These are phyloP conservation scores for Carterocephalus palaemon DNA, from an alignment of 2,888 invertebrate genomes.

Conservation along the genomic window DNA sequence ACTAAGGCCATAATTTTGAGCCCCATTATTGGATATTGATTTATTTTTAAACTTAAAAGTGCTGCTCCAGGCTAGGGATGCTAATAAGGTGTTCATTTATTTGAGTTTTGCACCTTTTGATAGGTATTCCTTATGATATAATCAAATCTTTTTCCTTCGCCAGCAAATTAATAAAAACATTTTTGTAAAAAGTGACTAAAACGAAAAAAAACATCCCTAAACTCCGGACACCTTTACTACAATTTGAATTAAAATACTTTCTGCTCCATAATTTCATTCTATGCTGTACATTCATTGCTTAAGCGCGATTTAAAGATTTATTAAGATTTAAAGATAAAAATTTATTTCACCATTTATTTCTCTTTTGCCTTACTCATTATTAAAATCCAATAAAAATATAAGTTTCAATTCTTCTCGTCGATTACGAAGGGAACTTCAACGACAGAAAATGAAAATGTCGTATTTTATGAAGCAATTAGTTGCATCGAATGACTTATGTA, in stretches of 20 bases:
- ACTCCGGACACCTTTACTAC: too few relatives aligned
- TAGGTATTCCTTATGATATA: too few relatives aligned
- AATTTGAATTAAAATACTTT: too few relatives aligned
- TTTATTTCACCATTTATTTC: background rate
- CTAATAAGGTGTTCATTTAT: conserved; percentile 65
- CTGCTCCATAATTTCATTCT: too few relatives aligned
- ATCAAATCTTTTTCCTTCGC: conserved; percentile 51
- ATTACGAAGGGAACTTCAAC: conserved; percentile 12
- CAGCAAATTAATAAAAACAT: conserved; percentile 55
- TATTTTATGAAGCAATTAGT: conserved; percentile 33
- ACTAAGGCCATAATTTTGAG: conserved; percentile 61
- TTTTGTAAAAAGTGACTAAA: conserved; percentile 53
- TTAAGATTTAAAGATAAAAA: background rate
- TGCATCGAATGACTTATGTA: conserved; percentile 34
- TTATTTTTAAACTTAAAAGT: conserved; percentile 54
- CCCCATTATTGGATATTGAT: conserved; percentile 61
- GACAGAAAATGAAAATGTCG: conserved; percentile 21
- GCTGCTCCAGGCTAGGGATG: conserved; percentile 51
- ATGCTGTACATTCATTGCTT: too few relatives aligned
- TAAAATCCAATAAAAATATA: background rate
- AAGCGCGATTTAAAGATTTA: too few relatives aligned
- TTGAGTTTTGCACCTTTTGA: conserved; percentile 70
- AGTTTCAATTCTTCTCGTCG: background rate
- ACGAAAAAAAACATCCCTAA: too few relatives aligned
- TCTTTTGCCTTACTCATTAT: background rate